Evolutionary conservation across 1,140 invertebrate genomes (phyloP), one percentile per base, ranked within the genome.

Genomic region (Drosophila sproati): DNA sequence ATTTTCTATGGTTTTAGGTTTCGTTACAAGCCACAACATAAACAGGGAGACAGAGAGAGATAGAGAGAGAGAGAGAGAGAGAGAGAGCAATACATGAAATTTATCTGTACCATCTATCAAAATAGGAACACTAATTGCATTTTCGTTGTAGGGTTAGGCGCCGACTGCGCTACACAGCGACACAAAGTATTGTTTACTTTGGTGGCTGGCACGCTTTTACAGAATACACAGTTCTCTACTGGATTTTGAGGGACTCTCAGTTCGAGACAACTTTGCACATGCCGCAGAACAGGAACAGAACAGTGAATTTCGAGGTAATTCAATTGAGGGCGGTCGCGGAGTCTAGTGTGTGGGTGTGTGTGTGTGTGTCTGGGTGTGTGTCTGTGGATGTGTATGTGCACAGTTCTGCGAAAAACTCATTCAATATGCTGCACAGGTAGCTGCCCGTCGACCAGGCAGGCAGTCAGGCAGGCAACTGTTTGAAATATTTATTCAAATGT

Each of bases 401-500:
- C 32, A 60, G 29, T 73, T 68, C 70, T 39, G 8, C 32, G 70
- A 59, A 73, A 67, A 62, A 37, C 54, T 47, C 63, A 73, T 68
- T 52, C 47, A 73, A 68, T 73, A 73, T 73, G 70, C 70, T 28
- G 48, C 8, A 68, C 70, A 73, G 70, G 70, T 73, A 73, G 48
- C 37, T 51, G 55, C 32, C 63, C 55, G 41, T 28, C 45, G 63
- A 55, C 39, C 48, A 29, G 55, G 28, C 70, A 47, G 34, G 60
- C 48, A 29, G 55, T 12, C 70, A 47, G 34, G 60, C 20, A 20
- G 20, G 20, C 20, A 68, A 72, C 45, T 39, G 48, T 73, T 68
- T 73, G 37, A 68, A 73, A 73, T 73, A 68, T 73, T 60, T 73
- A 73, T 73, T 68, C 39, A 73, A 73, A 73, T 60, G 54, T 54